Percentiles rank a stretch among this genome's conserved stretches.
phyloP scores from a whole-genome alignment of 2,113 vertebrate species.

The Siniperca chuatsi region DNA sequence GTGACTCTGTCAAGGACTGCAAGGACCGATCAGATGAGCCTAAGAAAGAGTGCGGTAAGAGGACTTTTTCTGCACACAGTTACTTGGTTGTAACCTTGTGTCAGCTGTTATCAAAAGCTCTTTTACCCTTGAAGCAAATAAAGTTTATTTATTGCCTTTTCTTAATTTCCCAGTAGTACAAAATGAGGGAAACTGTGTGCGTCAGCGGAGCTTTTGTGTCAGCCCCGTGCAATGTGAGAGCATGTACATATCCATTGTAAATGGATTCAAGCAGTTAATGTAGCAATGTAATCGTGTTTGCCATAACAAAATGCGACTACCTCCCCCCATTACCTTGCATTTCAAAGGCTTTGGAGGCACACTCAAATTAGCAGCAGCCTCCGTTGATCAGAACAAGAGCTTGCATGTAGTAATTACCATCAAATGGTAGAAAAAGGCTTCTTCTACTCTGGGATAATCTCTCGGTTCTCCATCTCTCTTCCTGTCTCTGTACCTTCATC shows the following conservation, averaged over 20 bases:
- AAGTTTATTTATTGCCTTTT: neutral
- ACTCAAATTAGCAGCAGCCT: conserved; percentile 49
- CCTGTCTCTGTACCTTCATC: neutral
- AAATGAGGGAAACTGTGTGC: conserved; percentile 19
- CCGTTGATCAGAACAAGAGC: conserved; percentile 52
- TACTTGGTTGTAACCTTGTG: neutral
- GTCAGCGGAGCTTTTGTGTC: conserved; percentile 20
- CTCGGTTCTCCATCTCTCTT: neutral
- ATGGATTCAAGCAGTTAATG: conserved; percentile 44
- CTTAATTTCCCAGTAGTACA: neutral
- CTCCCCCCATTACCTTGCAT: conserved; percentile 51
- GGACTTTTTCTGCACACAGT: neutral
- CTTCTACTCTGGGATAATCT: conserved; percentile 23
- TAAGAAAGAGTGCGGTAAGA: conserved; percentile 96
- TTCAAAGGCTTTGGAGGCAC: conserved; percentile 52
- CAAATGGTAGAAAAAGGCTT: conserved; percentile 24
- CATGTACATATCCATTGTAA: conserved; percentile 22
- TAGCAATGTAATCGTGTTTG: conserved; percentile 44
- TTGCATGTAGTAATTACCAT: conserved; percentile 57
- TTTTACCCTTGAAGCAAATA: neutral
- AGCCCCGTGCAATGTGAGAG: neutral
- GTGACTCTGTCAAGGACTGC: conserved; percentile 95
- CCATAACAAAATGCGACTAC: conserved; percentile 47
- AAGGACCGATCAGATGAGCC: conserved; percentile 97
- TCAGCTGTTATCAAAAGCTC: neutral